Conservation (phyloP, 2,888 invertebrate genomes). For the Thereva unica region DNA sequence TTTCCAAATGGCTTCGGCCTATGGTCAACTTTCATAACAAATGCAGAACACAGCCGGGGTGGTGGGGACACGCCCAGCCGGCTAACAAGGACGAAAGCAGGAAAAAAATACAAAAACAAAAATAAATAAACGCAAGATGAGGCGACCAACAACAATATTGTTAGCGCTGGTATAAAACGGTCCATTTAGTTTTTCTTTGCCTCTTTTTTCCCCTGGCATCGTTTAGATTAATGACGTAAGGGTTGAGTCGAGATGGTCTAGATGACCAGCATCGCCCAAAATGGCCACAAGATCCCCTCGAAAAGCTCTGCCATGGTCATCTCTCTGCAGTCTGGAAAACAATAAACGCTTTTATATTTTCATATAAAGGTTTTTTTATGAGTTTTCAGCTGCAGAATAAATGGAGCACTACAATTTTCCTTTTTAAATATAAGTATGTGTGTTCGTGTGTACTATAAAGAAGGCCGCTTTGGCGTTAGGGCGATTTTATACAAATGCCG, state of each 20-base stretch:
- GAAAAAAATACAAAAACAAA: constrained; percentile 26
- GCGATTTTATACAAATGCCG: constrained; percentile 39
- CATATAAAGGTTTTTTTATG: constrained; percentile 40
- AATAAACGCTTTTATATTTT: constrained; percentile 41
- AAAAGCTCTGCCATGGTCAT: neutral
- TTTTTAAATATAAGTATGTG: constrained; percentile 16
- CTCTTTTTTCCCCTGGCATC: constrained; percentile 37
- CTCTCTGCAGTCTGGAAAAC: constrained; percentile 35
- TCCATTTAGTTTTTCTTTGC: constrained; percentile 40
- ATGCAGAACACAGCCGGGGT: neutral
- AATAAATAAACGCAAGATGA: neutral
- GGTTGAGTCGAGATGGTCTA: constrained; percentile 18
- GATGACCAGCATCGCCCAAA: too few species aligned
- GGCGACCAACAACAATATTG: constrained; percentile 29
- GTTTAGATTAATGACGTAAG: constrained; percentile 41
- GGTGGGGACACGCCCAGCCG: constrained; percentile 13
- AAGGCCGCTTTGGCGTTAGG: constrained; percentile 31
- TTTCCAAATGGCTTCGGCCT: constrained; percentile 30
- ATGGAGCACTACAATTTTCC: constrained; percentile 37
- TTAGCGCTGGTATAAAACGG: constrained; percentile 40
- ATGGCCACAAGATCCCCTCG: constrained; percentile 10
- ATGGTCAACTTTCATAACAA: constrained; percentile 12
- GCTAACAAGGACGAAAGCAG: constrained; percentile 12
- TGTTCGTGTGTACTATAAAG: constrained; percentile 38
- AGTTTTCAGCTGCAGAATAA: constrained; percentile 37